Base-by-base conservation (phyloP, 2,113 vertebrate genomes). In the Galeopterus variegatus region DNA sequence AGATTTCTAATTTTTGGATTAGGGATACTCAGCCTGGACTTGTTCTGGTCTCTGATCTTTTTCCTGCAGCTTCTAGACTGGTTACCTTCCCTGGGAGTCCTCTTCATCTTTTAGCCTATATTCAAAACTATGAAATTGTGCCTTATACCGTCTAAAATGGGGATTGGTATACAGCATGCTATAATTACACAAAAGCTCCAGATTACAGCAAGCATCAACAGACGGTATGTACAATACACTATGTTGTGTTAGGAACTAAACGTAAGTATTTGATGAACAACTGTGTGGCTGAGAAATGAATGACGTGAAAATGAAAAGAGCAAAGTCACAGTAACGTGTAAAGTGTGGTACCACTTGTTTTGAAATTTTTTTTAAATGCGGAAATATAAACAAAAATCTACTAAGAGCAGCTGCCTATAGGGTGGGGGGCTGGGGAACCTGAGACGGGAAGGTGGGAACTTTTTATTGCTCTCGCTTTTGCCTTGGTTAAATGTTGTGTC, bases 401-500 rank as follows among this genome's bases (percentile, higher is more conserved):
- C 23, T 33, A 26, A 73, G 60, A 95, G 24, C 10, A 67, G 31
- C 33, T 62, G 72, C 52, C 62, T 70, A 33, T 52, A 13, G 19
- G 70, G 50, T 41, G 41, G 41, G 41, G 41, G 41, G 41, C 41
- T 41, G 41, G 41, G 41, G 41, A 41, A 41, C 41, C 41, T 41
- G 41, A 41, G 41, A 41, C 41, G 41, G 41, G 41, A 4, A 41
- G 41, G 41, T 41, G 19, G 24, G 48, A 7, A 41, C 15, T 33
- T 95, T 75, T 73, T 52, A 65, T n/a, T 90, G 70, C 33, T 54
- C 45, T 17, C 19, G 21, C 23, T 31, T 89, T 88, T 85, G 23
- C 60, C 21, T 15, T 48, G 45, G 28, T 41, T 41, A 41, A 21
- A 62, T 48, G 36, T 83, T 69, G 10, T 54, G 33, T 80, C 62